These are phyloP conservation scores for Chionis minor DNA, from an alignment of 2,113 vertebrate genomes.

Conservation along the genomic window DNA sequence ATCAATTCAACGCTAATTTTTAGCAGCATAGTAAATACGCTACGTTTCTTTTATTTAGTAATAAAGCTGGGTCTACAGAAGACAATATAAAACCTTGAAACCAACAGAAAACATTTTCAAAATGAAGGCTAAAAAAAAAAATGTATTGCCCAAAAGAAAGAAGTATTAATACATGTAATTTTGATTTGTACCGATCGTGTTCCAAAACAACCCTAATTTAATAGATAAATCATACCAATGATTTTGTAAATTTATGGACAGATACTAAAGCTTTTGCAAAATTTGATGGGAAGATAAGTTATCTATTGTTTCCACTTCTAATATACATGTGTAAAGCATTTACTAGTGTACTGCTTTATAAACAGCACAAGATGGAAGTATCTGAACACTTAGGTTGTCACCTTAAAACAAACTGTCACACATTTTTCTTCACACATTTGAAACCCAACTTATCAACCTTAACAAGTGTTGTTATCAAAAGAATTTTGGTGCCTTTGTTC, in stretches of 20 bases:
- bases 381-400: constrained; percentile 82
- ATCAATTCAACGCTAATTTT: background rate
- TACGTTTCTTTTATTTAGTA: background rate
- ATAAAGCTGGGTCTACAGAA: background rate
- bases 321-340: constrained; percentile 59
- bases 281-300: constrained; percentile 25
- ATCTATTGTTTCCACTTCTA: constrained; percentile 37
- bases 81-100: background rate
- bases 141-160: background rate
- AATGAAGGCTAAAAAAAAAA: background rate
- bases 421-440: constrained; percentile 85
- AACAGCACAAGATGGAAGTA: constrained; percentile 76
- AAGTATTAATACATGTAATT: background rate
- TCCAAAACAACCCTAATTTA: background rate
- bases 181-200: background rate
- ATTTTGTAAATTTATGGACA: background rate
- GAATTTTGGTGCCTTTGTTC: constrained; percentile 88
- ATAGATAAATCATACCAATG: background rate
- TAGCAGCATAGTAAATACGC: background rate
- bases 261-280: background rate
- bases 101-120: background rate
- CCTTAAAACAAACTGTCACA: constrained; percentile 84
- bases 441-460: constrained; percentile 87
- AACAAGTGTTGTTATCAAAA: constrained; percentile 90
- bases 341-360: constrained; percentile 53